phyloP scores from a whole-genome alignment of 2,113 vertebrate species.

The Urocitellus parryii region DNA sequence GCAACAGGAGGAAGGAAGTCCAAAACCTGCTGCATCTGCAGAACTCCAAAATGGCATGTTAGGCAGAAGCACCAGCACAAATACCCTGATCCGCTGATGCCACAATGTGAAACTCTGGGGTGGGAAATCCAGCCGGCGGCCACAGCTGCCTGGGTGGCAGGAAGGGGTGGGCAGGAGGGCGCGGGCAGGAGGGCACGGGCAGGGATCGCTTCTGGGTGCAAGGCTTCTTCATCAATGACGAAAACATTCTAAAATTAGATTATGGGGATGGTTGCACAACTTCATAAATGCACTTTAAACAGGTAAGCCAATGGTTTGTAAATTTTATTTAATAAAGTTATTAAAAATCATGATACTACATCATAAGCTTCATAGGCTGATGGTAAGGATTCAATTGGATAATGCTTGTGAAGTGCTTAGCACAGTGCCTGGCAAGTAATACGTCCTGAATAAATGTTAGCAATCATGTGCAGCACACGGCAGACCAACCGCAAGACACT shows the following conservation, averaged over 20 bases:
- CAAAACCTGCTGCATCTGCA: neutral
- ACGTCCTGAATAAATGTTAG: neutral
- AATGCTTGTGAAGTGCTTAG: neutral
- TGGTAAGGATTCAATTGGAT: neutral
- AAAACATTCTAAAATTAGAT: neutral
- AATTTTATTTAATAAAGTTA: neutral
- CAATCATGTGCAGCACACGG: neutral
- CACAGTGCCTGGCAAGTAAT: neutral
- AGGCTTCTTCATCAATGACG: neutral
- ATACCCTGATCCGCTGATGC: neutral
- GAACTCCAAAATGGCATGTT: neutral
- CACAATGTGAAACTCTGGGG: neutral
- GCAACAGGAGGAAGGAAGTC: neutral
- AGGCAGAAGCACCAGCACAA: neutral
- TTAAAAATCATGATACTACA: neutral
- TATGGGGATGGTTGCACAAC: neutral
- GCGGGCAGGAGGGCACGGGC: neutral
- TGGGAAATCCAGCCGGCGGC: neutral
- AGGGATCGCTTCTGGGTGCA: neutral
- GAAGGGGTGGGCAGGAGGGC: neutral
- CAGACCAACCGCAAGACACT: neutral
- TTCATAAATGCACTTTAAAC: neutral
- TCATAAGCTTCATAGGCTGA: neutral
- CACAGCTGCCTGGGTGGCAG: neutral
- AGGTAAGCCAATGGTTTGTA: neutral